Evolutionary conservation across 2,797 vertebrate genomes (phyloP), one percentile per base, ranked within the genome.

Genomic region (Synaphobranchus kaupii): DNA sequence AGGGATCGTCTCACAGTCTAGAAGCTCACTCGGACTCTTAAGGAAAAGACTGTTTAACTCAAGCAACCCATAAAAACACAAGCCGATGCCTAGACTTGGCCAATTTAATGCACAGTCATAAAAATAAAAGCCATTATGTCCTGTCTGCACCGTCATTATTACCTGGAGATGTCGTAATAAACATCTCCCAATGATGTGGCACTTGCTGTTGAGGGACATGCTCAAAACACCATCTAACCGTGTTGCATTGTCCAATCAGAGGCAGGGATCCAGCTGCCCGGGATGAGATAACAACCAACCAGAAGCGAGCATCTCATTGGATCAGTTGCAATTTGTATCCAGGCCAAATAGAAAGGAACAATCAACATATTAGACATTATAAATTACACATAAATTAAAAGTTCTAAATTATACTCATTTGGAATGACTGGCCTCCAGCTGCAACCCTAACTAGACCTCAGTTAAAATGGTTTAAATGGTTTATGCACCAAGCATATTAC

Each of bases 11-110:
- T 39, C 4, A 71, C 68, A 78, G 34, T 44, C 1, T 78, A 44
- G 25, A 22, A 78, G 39, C 39, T 78, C 73, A 44, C 73, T 78
- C 9, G 34, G 25, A 25, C 13, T 66, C 54, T 17, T 17, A 48
- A 86, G 22, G 13, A 71, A 60, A 10, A 63, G 84, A 84, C n/a
- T 2, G 86, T 83, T 44, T 48, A 28, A 56, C 76, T n/a, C 15
- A 63, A 44, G 34, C 12, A 56, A 50, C 22, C 7, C 20, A 48
- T 50, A n/a, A 31, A 58, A 8, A 60, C 83, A 31, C 71, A 34
- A 73, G 13, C 31, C 47, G 9, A 47, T 50, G 25, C 20, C 47
- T 48, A 39, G 4, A 25, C 76, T 78, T 20, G 76, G 39, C 44
- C 78, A 28, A 47, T 25, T 50, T 48, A 48, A 81, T 81, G 44